phyloP scores from a whole-genome alignment of 2,888 invertebrate genomes.

The Lacanobia oleracea region DNA sequence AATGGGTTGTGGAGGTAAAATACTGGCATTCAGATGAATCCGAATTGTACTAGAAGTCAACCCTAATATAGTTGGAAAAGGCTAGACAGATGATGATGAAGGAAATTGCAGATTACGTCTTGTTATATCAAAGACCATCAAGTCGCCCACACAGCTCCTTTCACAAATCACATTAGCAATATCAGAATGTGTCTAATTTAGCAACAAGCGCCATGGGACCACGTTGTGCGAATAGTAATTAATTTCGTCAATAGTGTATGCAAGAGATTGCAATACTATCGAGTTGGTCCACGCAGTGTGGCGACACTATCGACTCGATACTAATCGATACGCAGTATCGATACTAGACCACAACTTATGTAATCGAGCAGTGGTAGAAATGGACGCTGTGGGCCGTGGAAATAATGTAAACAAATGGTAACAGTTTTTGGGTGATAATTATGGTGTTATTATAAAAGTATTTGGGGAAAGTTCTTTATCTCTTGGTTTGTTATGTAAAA shows the following conservation, averaged over 20 bases:
- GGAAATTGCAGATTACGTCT: background rate
- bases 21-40: too few relatives aligned
- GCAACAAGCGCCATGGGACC: conserved; percentile 21
- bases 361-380: conserved; percentile 37
- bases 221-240: conserved; percentile 51
- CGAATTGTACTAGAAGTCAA: too few relatives aligned
- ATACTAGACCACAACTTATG: conserved; percentile 50
- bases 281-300: conserved; percentile 44
- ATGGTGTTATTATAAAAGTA: background rate
- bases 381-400: conserved; percentile 3
- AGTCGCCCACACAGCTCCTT: background rate
- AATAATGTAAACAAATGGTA: conserved; percentile 3
- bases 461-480: background rate
- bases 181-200: conserved; percentile 26
- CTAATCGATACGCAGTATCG: conserved; percentile 56
- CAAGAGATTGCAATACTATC: conserved; percentile 39
- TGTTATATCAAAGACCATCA: too few relatives aligned
- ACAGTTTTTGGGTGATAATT: background rate
- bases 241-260: conserved; percentile 36
- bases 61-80: too few relatives aligned
- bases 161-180: conserved; percentile 3
- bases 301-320: conserved; percentile 39
- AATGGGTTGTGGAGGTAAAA: too few relatives aligned
- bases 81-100: too few relatives aligned
- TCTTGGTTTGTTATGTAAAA: conserved; percentile 3